A percentile compares a stretch with the other conserved stretches of the same genome.
Conservation (phyloP, 2,797 vertebrate genomes). For the Euphonia xanthogaster region DNA sequence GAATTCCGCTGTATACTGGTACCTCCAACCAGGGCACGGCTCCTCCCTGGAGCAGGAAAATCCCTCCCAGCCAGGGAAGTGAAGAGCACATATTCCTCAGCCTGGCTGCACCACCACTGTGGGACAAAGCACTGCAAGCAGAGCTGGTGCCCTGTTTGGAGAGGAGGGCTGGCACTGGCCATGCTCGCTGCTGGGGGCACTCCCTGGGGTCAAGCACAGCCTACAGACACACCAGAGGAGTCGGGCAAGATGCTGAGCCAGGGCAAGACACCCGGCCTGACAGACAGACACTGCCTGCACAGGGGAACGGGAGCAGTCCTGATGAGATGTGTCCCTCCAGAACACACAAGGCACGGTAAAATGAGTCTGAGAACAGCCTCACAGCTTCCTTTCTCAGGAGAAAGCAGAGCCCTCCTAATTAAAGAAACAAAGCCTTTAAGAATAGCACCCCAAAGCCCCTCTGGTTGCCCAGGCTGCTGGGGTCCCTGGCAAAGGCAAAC, state of each 20-base stretch:
- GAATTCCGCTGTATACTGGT: neutral
- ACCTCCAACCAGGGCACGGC: neutral
- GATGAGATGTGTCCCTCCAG: accelerated
- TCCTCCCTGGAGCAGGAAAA: neutral
- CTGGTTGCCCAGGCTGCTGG: neutral
- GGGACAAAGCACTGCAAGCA: neutral
- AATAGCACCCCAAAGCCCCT: neutral
- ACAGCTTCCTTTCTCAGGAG: neutral
- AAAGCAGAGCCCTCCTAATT: neutral
- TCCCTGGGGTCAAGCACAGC: neutral
- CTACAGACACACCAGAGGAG: neutral
- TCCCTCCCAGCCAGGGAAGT: slow-evolving; percentile 27
- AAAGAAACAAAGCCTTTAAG: neutral
- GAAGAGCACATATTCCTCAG: neutral
- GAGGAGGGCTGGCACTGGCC: neutral
- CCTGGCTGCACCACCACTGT: neutral
- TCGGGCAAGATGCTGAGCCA: accelerated
- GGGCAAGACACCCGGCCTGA: neutral
- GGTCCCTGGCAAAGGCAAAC: neutral
- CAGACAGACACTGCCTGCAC: accelerated
- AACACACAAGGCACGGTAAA: accelerated
- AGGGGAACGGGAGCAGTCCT: accelerated
- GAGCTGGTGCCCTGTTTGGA: neutral
- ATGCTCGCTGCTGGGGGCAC: neutral
- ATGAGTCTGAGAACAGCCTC: neutral